Base-by-base conservation (phyloP, 2,888 invertebrate genomes). In the Ochlodes sylvanus region DNA sequence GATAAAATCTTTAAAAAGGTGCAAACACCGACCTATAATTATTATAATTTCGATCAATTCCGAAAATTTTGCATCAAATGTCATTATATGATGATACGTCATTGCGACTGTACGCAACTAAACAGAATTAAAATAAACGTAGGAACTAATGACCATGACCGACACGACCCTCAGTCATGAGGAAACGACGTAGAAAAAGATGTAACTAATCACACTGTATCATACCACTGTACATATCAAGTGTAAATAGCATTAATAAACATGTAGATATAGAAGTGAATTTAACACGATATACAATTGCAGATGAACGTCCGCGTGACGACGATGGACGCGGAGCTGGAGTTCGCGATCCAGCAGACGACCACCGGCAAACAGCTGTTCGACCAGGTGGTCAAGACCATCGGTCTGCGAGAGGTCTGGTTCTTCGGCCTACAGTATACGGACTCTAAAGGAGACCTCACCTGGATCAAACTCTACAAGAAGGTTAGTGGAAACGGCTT, bases 321-420 rank as follows among this genome's bases (percentile, higher is more conserved):
- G 93, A 99, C 99, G 89, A 99, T 99, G 99, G 99, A 99, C 95
- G 99, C 99, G 93, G 99, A 99, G 95, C 95, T 99, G 96, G 99
- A 99, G 96, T 99, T 99, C 95, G 98, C 99, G 94, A 99, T 99
- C 96, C 99, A 99, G 96, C 98, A 98, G 90, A 98, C 98, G 87
- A 99, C 99, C 82, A 99, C 99, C 79, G 99, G 99, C 88, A 99
- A 99, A 94, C 99, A 99, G 94, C 96, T 99, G 73, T 99, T 99
- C 93, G 99, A 99, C 94, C 99, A 99, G 95, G 99, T 99, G 82
- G 99, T 99, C 80, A 99, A 99, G 95, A 99, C 99, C 79, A 99
- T 99, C 88, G 99, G 99, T 75, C 95, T 99, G 64, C 95, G 99
- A 77, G 99, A 99, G 94, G 99, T 99, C 79, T 99, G 99, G 99